A percentile compares a stretch with the other conserved stretches of the same genome.
phyloP scores from a whole-genome alignment of 2,113 vertebrate species.

The Uria aalge region DNA sequence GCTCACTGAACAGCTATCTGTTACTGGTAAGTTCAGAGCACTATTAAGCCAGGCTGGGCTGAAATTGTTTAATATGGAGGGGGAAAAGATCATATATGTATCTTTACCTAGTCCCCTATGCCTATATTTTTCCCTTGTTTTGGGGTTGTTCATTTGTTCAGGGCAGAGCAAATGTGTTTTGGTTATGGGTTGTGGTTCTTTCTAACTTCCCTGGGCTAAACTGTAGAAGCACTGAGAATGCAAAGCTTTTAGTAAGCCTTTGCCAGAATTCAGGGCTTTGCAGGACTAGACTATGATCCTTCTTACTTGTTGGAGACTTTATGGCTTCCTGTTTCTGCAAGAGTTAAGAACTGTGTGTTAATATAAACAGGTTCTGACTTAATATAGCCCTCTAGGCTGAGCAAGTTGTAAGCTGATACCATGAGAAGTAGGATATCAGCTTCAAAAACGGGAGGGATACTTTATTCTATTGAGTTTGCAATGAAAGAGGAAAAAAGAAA shows the following conservation, averaged over 20 bases:
- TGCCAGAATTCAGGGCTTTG: not conserved
- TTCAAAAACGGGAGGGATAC: not conserved
- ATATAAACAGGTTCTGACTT: not conserved
- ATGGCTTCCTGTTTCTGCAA: not conserved
- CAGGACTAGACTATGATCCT: not conserved
- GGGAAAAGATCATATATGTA: rapidly evolving
- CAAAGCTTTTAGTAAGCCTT: not conserved
- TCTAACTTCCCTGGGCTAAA: not conserved
- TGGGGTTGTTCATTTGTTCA: not conserved
- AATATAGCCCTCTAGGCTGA: not conserved
- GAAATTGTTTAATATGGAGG: not conserved
- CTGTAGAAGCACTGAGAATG: not conserved
- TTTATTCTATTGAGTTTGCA: not conserved
- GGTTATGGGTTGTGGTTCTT: not conserved
- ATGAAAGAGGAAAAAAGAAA: not conserved
- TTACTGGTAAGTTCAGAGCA: not conserved
- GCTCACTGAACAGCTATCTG: not conserved
- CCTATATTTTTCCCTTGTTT: not conserved
- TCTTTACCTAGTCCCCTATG: not conserved
- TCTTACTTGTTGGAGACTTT: not conserved
- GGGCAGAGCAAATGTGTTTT: not conserved
- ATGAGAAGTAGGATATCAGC: not conserved
- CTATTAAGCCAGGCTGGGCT: not conserved
- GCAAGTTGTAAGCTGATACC: not conserved
- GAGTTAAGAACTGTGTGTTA: not conserved